Evolutionary conservation across 2,113 vertebrate species (phyloP), one percentile per base, ranked within the genome.

Genomic region (Rhynchomys soricoides): DNA sequence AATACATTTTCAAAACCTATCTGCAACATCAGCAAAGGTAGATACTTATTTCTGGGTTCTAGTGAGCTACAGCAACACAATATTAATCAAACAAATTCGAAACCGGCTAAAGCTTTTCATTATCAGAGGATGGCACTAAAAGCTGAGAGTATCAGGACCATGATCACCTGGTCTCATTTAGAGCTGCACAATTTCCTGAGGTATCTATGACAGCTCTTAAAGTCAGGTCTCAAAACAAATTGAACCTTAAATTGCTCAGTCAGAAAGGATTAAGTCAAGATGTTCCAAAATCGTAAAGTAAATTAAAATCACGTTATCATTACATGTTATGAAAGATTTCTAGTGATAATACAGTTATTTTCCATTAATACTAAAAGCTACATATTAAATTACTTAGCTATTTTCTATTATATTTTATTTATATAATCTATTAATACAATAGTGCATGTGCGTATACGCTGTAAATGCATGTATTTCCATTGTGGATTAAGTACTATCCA

Each of bases 221-320:
- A 95, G 64, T 16, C 29, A 79, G 29, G 59, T 66, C 71, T 89
- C 50, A 43, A 95, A 94, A 88, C 66, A 89, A 83, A 87, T 3
- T 64, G 74, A 90, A 90, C 16, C 55, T 52, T 81, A 68, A 89
- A 74, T 87, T 74, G 7, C 85, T 93, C 37, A 48, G 0, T 83
- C 88, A 90, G 66, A 68, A 55, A 73, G 21, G 70, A 85, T 91
- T 90, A 95, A 78, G 37, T 43, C 6, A 70, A n/a, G 24, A 82
- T 86, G 50, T 95, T 83, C 79, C 59, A 74, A 90, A 93, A 87
- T 74, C 64, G 71, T 87, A 55, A 89, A 89, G 45, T 78, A 78
- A 45, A 43, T 86, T 50, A 40, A 40, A 86, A 37, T 71, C 52
- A 82, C 52, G 43, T 71, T 83, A 19, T 92, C 93, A 7, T 92